These are phyloP conservation scores for Lottia gigantea DNA, from an alignment of 2,888 invertebrate species.

Conservation along the genomic window DNA sequence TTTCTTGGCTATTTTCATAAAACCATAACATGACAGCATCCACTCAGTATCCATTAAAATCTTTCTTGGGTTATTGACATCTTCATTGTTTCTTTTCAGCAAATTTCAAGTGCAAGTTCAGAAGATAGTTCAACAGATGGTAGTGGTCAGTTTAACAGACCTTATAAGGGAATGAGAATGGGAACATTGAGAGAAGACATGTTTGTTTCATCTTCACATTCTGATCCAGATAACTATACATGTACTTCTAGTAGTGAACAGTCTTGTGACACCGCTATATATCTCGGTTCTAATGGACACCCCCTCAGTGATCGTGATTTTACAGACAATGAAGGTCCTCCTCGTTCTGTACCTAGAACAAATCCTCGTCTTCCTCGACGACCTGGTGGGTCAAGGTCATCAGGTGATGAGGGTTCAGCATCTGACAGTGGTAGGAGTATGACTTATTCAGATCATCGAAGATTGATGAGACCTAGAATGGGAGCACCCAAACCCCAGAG, in stretches of 20 bases:
- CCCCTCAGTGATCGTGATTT: slow-evolving; percentile 66
- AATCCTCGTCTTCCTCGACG: slow-evolving; percentile 59
- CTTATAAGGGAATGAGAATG: slow-evolving; percentile 64
- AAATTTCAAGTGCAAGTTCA: slow-evolving; percentile 69
- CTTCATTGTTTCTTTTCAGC: slow-evolving; percentile 15
- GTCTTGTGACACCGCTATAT: slow-evolving; percentile 98
- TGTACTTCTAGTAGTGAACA: slow-evolving; percentile 93
- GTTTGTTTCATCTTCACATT: slow-evolving; percentile 50
- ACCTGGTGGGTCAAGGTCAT: slow-evolving; percentile 60
- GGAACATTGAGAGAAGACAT: slow-evolving; percentile 65
- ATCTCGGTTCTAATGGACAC: slow-evolving; percentile 71
- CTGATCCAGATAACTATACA: slow-evolving; percentile 63
- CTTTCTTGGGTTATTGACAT: too few species aligned
- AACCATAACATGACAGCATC: too few species aligned
- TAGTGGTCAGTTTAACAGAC: slow-evolving; percentile 50
- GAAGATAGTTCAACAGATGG: slow-evolving; percentile 69
- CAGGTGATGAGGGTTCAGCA: slow-evolving; percentile 59
- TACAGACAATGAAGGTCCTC: slow-evolving; percentile 68
- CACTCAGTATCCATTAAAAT: too few species aligned
- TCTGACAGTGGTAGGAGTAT: slow-evolving; percentile 58
- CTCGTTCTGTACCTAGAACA: slow-evolving; percentile 58
- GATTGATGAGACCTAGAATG: neutral
- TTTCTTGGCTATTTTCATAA: too few species aligned
- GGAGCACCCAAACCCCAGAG: neutral
- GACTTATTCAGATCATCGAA: slow-evolving; percentile 34